A percentile compares a stretch with the other conserved stretches of the same genome.
Evolutionary conservation across 2,888 invertebrate genomes (phyloP).

Genomic region (Parasteatoda lunata): DNA sequence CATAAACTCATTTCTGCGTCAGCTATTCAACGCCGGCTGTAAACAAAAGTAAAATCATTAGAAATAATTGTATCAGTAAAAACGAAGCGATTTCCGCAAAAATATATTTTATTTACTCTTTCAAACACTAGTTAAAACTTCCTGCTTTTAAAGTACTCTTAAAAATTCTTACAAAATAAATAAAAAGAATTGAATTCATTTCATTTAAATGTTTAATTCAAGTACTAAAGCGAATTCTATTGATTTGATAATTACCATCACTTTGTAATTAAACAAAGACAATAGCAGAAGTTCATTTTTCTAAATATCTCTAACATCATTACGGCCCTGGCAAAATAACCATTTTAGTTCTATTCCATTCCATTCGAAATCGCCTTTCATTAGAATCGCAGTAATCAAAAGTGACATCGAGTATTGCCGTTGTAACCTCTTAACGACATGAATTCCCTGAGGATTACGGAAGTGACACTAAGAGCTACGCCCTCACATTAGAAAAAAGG

Average conservation of each 20-base stretch:
- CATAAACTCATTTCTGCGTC: too few relatives aligned
- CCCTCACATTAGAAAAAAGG: background rate
- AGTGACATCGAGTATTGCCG: slow-evolving; percentile 39
- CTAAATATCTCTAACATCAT: background rate
- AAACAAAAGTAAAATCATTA: too few relatives aligned
- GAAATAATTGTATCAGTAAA: too few relatives aligned
- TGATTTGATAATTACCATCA: background rate
- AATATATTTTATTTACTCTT: too few relatives aligned
- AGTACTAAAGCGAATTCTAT: background rate
- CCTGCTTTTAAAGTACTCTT: too few relatives aligned
- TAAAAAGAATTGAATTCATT: too few relatives aligned
- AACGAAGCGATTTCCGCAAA: too few relatives aligned
- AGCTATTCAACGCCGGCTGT: too few relatives aligned
- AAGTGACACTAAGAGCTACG: slow-evolving; percentile 13
- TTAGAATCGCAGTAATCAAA: slow-evolving; percentile 40
- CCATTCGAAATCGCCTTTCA: slow-evolving; percentile 19
- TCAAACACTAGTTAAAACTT: too few relatives aligned
- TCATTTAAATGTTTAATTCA: background rate
- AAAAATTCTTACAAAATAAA: too few relatives aligned
- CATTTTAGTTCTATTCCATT: slow-evolving; percentile 16
- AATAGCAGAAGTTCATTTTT: background rate
- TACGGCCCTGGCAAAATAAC: slow-evolving; percentile 3
- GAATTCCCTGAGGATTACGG: slow-evolving; percentile 25
- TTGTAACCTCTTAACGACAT: slow-evolving; percentile 34
- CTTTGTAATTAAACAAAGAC: background rate